Percentiles rank a stretch among this genome's conserved stretches.
These are phyloP conservation scores for Nowickia ferox DNA, from an alignment of 2,888 invertebrate genomes.

Conservation along the genomic window DNA sequence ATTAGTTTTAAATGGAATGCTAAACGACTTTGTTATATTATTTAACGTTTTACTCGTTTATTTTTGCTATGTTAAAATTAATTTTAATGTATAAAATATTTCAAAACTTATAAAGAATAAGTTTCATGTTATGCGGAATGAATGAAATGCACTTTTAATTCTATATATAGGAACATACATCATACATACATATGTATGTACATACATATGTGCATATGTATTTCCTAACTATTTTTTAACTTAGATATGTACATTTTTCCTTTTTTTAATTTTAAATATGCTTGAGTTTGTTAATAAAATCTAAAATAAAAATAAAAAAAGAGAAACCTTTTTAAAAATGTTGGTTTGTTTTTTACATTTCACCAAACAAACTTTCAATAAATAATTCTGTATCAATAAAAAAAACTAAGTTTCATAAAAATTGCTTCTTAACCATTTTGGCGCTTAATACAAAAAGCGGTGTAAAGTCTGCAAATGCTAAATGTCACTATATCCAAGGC, in stretches of 20 bases:
- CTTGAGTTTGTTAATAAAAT: constrained; percentile 15
- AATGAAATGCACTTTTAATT: constrained; percentile 4
- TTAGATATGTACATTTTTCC: constrained; percentile 2
- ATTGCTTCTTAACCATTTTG: too few relatives aligned
- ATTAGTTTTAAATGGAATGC: constrained; percentile 53
- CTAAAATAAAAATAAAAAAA: constrained; percentile 6
- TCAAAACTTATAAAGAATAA: neutral
- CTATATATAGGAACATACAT: neutral
- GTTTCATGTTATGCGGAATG: constrained; percentile 13
- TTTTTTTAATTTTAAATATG: constrained; percentile 16
- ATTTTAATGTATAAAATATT: constrained; percentile 17
- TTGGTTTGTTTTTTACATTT: neutral
- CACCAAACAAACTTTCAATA: too few relatives aligned
- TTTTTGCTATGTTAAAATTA: constrained; percentile 31
- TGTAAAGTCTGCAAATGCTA: too few relatives aligned
- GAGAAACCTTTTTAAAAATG: neutral
- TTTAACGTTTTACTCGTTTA: constrained; percentile 36
- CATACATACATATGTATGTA: neutral
- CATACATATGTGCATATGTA: neutral
- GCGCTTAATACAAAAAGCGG: too few relatives aligned
- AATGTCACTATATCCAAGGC: too few relatives aligned
- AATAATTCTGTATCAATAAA: too few relatives aligned
- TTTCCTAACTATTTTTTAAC: neutral
- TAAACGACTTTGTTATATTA: constrained; percentile 11
- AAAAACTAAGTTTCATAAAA: too few relatives aligned